phyloP scores from a whole-genome alignment of 2,113 vertebrate genomes.

The Bagarius yarrelli region DNA sequence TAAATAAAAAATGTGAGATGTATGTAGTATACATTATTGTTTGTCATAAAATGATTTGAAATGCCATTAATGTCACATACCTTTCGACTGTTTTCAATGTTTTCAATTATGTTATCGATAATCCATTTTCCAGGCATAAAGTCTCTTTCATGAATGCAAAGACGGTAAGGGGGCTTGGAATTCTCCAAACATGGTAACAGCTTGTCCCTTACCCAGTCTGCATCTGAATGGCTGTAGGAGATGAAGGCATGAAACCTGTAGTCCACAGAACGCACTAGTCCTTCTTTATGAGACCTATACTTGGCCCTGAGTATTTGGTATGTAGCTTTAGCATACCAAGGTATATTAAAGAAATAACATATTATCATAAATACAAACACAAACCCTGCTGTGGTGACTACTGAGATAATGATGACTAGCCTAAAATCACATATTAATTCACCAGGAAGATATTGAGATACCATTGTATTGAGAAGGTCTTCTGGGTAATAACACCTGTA shows the following conservation, averaged over 20 bases:
- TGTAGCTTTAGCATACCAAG: constrained; percentile 78
- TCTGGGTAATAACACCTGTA: constrained; percentile 81
- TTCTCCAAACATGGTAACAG: constrained; percentile 74
- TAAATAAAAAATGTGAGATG: neutral
- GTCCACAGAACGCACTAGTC: neutral
- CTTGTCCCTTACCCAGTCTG: constrained; percentile 76
- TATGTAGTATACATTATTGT: neutral
- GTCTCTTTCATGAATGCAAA: constrained; percentile 85
- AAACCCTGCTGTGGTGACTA: constrained; percentile 64
- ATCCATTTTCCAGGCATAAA: constrained; percentile 84
- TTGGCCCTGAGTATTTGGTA: constrained; percentile 73
- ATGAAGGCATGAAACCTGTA: constrained; percentile 81
- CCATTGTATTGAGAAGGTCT: constrained; percentile 65
- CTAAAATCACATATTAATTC: constrained; percentile 71
- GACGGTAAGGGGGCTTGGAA: constrained; percentile 68
- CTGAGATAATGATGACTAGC: constrained; percentile 71
- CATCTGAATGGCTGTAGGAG: constrained; percentile 80
- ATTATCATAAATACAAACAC: constrained; percentile 63
- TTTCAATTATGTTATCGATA: constrained; percentile 86
- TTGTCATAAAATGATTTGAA: neutral
- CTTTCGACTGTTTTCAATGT: constrained; percentile 81
- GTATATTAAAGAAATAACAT: constrained; percentile 76
- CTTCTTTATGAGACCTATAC: constrained; percentile 69
- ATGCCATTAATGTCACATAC: constrained; percentile 48
- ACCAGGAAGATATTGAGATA: constrained; percentile 68